Evolutionary conservation across 1,140 invertebrate genomes (phyloP).

Genomic region (Druon quercuslanigerum): DNA sequence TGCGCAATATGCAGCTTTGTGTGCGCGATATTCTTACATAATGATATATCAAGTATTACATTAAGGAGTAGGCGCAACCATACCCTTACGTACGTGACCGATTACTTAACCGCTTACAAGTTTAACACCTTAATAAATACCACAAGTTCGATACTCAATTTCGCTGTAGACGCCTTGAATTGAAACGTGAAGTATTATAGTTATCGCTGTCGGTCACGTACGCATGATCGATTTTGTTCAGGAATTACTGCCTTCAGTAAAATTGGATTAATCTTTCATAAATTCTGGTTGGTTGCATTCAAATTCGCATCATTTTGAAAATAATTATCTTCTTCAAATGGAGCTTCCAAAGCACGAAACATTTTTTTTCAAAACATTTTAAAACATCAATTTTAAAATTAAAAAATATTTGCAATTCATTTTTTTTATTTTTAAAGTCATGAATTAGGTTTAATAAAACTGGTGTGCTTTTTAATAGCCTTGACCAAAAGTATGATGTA

Average conservation of each 20-base stretch:
- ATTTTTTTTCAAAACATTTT: too few species aligned
- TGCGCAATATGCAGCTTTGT: not conserved
- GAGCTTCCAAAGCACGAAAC: too few species aligned
- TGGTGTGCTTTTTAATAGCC: not conserved
- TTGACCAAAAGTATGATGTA: slow-evolving; percentile 33
- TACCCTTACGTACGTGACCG: not conserved
- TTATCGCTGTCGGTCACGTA: slow-evolving; percentile 10
- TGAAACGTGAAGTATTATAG: not conserved
- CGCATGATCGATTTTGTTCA: slow-evolving; percentile 1
- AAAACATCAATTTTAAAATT: too few species aligned
- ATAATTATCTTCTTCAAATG: too few species aligned
- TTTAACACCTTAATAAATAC: slow-evolving; percentile 20
- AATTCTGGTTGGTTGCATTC: not conserved
- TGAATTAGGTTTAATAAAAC: not conserved
- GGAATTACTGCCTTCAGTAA: not conserved
- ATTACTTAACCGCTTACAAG: not conserved
- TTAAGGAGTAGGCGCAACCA: not conserved
- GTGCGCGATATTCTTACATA: not conserved
- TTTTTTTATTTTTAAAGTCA: too few species aligned
- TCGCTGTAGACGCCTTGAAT: not conserved
- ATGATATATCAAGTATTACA: not conserved
- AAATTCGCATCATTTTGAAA: too few species aligned
- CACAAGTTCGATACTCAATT: not conserved
- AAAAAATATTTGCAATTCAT: too few species aligned
- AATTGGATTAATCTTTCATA: not conserved